phyloP scores from a whole-genome alignment of 2,888 invertebrate genomes.

The Himalopsyche anomala region DNA sequence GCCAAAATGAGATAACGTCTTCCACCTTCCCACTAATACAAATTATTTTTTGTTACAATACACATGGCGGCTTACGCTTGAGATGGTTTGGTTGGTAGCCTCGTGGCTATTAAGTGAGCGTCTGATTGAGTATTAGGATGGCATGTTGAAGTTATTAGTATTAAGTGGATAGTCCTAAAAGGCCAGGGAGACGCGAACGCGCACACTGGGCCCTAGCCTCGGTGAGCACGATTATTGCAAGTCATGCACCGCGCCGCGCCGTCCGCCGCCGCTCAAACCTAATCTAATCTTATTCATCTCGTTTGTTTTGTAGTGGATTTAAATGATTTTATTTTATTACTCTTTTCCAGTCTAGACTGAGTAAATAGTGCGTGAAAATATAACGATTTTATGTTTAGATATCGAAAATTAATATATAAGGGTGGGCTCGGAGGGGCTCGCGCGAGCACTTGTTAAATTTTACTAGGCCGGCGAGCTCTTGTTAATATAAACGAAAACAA shows the following conservation, averaged over 20 bases:
- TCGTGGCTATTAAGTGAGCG: conserved; percentile 57
- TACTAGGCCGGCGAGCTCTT: too few species aligned
- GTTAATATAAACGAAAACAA: too few species aligned
- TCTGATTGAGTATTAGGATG: conserved; percentile 52
- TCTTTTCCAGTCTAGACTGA: not conserved
- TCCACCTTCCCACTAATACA: too few species aligned
- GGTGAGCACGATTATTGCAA: conserved; percentile 17
- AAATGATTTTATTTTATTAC: not conserved
- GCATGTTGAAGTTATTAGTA: conserved; percentile 57
- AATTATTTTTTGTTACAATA: not conserved
- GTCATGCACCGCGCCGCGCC: not conserved
- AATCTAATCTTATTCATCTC: conserved; percentile 36
- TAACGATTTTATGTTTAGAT: too few species aligned
- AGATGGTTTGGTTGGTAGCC: not conserved
- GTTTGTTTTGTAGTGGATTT: conserved; percentile 26
- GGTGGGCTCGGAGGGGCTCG: too few species aligned
- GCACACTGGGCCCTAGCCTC: conserved; percentile 44
- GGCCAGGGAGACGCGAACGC: conserved; percentile 46
- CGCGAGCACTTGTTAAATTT: too few species aligned
- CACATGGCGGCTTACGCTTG: not conserved
- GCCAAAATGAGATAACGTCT: too few species aligned
- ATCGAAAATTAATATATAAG: too few species aligned
- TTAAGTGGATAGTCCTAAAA: conserved; percentile 57
- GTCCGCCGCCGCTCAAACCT: not conserved
- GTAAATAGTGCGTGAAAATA: not conserved